Percentiles rank a stretch among this genome's conserved stretches.
Evolutionary conservation across 2,797 vertebrate genomes (phyloP).

Genomic region (Gadopsis bispinosus): DNA sequence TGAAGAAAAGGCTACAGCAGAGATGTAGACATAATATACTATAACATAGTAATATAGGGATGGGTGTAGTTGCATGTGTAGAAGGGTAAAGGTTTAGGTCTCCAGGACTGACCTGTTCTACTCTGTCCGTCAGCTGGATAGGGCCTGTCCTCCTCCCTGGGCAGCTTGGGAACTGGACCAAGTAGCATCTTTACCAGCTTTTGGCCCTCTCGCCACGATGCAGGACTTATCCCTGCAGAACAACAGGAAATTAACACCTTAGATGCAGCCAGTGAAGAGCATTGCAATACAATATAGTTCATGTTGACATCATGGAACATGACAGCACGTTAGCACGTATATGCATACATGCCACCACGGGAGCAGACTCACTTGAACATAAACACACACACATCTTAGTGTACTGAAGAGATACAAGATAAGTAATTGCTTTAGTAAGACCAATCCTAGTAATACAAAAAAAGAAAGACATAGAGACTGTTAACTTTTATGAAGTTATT

Average conservation of each 20-base stretch:
- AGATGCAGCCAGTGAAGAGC: conserved; percentile 9
- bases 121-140: conserved; percentile 79
- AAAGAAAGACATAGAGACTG: not conserved
- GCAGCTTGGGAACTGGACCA: conserved; percentile 86
- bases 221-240: conserved; percentile 87
- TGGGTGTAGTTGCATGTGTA: conserved; percentile 7
- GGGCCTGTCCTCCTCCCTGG: conserved; percentile 79
- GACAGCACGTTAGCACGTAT: too few species aligned
- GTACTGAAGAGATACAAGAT: not conserved
- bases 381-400: conserved; percentile 1
- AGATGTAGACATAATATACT: not conserved
- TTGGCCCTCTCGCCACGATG: conserved; percentile 95
- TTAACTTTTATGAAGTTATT: conserved; percentile 2
- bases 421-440: not conserved
- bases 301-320: not conserved
- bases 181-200: conserved; percentile 94
- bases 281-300: not conserved
- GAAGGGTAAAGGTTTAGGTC: conserved; percentile 24
- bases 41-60: conserved; percentile 16
- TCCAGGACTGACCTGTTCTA: conserved; percentile 82
- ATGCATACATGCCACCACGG: not conserved
- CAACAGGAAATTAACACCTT: conserved; percentile 19
- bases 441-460: not conserved
- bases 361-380: not conserved
- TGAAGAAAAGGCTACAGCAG: conserved; percentile 2